Base-by-base conservation (phyloP, 2,113 vertebrate species). In the Phyllostomus discolor region DNA sequence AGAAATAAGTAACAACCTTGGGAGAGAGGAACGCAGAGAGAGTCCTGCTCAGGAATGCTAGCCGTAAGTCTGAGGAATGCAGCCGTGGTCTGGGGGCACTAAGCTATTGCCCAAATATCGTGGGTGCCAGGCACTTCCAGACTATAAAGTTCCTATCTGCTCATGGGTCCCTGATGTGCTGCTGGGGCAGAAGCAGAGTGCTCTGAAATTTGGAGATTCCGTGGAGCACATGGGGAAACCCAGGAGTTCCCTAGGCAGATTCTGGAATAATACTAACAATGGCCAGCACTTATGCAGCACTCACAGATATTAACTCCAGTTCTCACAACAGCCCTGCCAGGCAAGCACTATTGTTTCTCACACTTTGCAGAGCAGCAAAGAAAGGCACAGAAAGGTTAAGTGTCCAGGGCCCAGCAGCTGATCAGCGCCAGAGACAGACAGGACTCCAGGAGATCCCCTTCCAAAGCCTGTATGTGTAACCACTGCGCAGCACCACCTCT, bases 321-420 rank as follows among this genome's bases (percentile, higher is more conserved):
- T 69, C 83, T 59, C 43, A 43, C 20, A 66, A 70, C 0, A 64
- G 26, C 12, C 38, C 19, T 62, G 26, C 54, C 26, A 62, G 48
- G 10, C 28, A 33, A 75, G 48, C 31, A 17, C 10, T 33, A 43
- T 54, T 52, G 64, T 84, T 52, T 59, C 16, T 64, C 20, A 67
- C 2, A 17, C 14, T 90, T 90, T 48, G 79, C n/a, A 92, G 80
- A 43, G n/a, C 50, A 86, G 59, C 69, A 57, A 88, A 41, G n/a
- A 15, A 92, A 94, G 72, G 41, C 52, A 76, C 88, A 82, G 91
- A 59, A 35, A 84, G 31, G 62, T 54, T n/a, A 78, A 91, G 72
- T n/a, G 19, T 9, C 66, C 69, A 57, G 75, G 26, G 35, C 64
- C 41, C 31, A 88, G 57, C 1, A 88, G 48, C 62, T 43, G 80